Evolutionary conservation across 2,888 invertebrate genomes (phyloP), one percentile per base, ranked within the genome.

Genomic region (Chrysotoxum bicinctum): DNA sequence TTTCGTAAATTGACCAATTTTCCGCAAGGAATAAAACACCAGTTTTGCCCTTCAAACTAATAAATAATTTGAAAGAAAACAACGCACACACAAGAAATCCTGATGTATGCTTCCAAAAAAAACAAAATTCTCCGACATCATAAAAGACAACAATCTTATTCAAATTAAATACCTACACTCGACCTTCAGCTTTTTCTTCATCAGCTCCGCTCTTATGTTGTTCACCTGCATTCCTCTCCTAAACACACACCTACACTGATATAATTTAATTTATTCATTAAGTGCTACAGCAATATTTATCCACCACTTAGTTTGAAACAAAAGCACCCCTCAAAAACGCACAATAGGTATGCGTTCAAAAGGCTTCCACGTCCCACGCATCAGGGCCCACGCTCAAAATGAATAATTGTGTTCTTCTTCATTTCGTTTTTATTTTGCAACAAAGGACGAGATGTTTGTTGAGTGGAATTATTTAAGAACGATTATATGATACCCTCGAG

Each of bases 301-400:
- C 78, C 40, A 40, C 54, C 75, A 84, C 69, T 76, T 58, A 75
- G 52, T 54, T 75, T 81, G 26, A 76, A 77, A 77, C 80, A 75
- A 77, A 73, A 64, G 73, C 73, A 56, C 35, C 35, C 58, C 35
- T 54, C 60, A 40, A 35, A 21, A 62, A 81, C 85, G 85, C 81
- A 85, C 73, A 73, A 76, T 56, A n/a, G n/a, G n/a, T n/a, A 40
- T 69, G 73, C 76, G 68, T 77, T 85, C 54, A 64, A 73, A 73
- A 50, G 50, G 21, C 50, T 50, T 35, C 66, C 48, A 66, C 66
- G 6, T 48, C n/a, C 16, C 32, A 32, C 21, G 21, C 21, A 14
- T 56, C 19, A 32, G 32, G 9, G 14, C 8, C 10, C 19, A 32
- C 40, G 43, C 81, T 72, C 26, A 10, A 74, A 80, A 76, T 80